phyloP scores from a whole-genome alignment of 2,888 invertebrate genomes.

The Troides helena region DNA sequence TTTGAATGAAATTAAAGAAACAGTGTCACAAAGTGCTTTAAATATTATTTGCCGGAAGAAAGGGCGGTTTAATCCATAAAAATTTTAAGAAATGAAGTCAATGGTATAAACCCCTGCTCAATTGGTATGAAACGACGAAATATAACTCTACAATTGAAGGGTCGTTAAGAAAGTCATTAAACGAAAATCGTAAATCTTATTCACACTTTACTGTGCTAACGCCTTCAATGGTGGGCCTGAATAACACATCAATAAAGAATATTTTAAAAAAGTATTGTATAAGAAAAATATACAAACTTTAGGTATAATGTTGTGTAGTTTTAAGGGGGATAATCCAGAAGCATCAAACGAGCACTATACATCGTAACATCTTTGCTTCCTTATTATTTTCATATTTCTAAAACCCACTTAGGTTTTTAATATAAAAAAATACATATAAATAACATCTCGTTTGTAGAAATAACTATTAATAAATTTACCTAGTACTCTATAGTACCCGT shows the following conservation, averaged over 20 bases:
- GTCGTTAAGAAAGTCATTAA: conserved; percentile 37
- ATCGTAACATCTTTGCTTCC: not conserved
- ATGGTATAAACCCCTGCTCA: conserved; percentile 32
- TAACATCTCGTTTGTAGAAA: not conserved
- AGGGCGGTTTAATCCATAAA: conserved; percentile 11
- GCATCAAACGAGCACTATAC: not conserved
- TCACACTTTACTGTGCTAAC: conserved; percentile 31
- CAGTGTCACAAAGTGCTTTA: not conserved
- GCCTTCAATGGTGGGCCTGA: conserved; percentile 10
- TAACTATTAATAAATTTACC: not conserved
- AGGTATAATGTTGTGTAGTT: not conserved
- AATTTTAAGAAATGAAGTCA: conserved; percentile 19
- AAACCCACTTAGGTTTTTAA: not conserved
- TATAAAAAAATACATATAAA: too few relatives aligned
- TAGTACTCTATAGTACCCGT: too few relatives aligned
- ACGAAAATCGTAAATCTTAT: conserved; percentile 36
- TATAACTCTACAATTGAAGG: conserved; percentile 33
- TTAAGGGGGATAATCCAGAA: not conserved
- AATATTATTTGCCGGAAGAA: not conserved
- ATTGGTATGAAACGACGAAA: conserved; percentile 31
- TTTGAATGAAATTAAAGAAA: not conserved
- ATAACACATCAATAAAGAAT: not conserved
- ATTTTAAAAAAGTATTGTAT: not conserved
- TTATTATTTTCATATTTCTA: not conserved
- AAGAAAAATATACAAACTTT: not conserved